Base-by-base conservation (phyloP, 2,888 invertebrate species). In the Melieria crassipennis region DNA sequence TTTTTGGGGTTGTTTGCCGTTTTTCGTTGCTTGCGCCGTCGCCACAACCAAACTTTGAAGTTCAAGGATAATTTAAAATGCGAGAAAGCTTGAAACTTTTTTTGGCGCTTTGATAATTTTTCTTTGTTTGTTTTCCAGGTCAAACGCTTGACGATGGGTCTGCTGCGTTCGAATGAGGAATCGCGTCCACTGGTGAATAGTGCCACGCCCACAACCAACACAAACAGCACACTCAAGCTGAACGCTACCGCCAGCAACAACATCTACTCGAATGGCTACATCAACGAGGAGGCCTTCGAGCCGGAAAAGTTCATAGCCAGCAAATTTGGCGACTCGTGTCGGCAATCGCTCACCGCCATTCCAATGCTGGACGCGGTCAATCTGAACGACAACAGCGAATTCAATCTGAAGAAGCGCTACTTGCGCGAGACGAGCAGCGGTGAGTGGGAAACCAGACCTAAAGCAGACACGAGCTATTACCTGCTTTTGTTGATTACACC, bases 271-370 rank as follows among this genome's bases (percentile, higher is more conserved):
- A 93, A 92, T 67, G 93, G 92, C 67, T 94, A 94, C 88, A 92
- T 94, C 79, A 94, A 94, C 87, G 94, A 94, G 86, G 92, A 92
- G 57, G 91, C 90, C 79, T 90, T 92, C 73, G 93, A 93, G 80
- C 88, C 89, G 58, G 91, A 91, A 77, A 86, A 87, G 78, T 80
- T 86, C 75, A 86, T 87, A 72, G 85, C 86, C n/a, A 87, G 83
- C 78, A 87, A 87, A 75, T 87, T 87, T 73, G 87, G 87, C 50
- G 87, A 87, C 77, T 87, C 87, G n/a, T 87, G 87, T 71, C 81
- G 86, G 16, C 86, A 87, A 79, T 87, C 87, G 65, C 75, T 87
- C 30, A 86, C 86, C 30, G 86, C 86, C 7, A 66, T 69, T 56
- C 66, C 69, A 13, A 80, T 86, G 72, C 84, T 85, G 72, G 80